Evolutionary conservation across 2,888 invertebrate species (phyloP), one percentile per base, ranked within the genome.

Genomic region (Cynaeus angustus): DNA sequence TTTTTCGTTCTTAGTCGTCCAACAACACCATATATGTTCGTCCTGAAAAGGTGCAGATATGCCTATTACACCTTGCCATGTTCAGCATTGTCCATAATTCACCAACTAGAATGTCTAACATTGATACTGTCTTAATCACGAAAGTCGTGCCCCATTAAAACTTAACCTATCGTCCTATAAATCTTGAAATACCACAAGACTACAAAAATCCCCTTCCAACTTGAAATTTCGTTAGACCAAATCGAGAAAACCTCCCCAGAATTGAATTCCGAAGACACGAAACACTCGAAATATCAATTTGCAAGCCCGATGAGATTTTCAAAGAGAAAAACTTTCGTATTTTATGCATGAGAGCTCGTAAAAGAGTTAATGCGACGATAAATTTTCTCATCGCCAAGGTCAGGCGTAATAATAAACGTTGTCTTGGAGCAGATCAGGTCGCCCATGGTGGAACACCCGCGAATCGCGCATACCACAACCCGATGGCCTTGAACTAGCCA

Each of bases 381-480:
- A 37, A 66, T 56, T 66, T 55, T 26, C 9, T 9, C 56, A 48
- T 56, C 56, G 55, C 28, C 66, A 56, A 66, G 66, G 66, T 58
- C 66, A 56, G 21, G 10, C 33, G 45, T 33, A 59, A 66, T 56
- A 66, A 66, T 66, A 48, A 56, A 58, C 58, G 66, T 67, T 62
- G 55, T 50, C 61, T 61, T 61, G 10, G 10, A 61, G 61, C 37
- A 33, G 61, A 61, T 64, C 68, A 58, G 53, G 72, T 59, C 67
- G 67, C 59, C 68, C 66, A 56, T 68, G 64, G 64, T 30, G 72
- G 66, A 77, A 78, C 79, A 79, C 76, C 78, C 80, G 80, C 79
- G 78, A 80, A 79, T 78, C 76, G 74, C 71, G 74, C 81, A 82
- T 82, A 80, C 82, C 78, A 65, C 71, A 74, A 76, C 74, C 56